Evolutionary conservation across 1,140 invertebrate species (phyloP).

Genomic region (Papilio xuthus): DNA sequence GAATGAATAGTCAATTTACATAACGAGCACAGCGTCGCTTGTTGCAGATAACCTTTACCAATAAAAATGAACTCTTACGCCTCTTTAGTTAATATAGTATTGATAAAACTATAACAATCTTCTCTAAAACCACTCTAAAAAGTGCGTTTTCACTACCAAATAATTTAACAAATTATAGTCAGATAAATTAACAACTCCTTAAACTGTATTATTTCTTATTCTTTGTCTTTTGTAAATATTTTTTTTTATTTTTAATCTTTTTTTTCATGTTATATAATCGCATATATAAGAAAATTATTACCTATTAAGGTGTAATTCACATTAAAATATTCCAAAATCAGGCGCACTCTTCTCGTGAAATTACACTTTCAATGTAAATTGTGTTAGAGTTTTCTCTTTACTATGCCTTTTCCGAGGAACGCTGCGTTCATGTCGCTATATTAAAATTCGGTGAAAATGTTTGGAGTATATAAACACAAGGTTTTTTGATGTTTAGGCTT

Average conservation of each 20-base stretch:
- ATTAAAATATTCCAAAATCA: conserved; percentile 34
- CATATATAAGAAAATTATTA: not conserved
- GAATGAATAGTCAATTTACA: conserved; percentile 26
- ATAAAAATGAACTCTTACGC: not conserved
- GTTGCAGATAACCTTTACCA: conserved; percentile 10
- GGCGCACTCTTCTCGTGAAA: conserved; percentile 24
- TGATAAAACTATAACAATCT: not conserved
- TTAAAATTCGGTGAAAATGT: conserved; percentile 9
- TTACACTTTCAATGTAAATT: conserved; percentile 29
- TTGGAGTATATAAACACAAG: not conserved
- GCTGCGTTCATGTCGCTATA: not conserved
- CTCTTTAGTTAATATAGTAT: not conserved
- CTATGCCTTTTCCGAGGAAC: not conserved
- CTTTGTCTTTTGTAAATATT: too few species aligned
- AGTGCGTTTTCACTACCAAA: too few species aligned
- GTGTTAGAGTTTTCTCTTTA: conserved; percentile 22
- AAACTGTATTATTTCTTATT: too few species aligned
- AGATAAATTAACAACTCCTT: too few species aligned
- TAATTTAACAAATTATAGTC: too few species aligned
- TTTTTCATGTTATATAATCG: not conserved
- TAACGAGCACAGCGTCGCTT: conserved; percentile 7
- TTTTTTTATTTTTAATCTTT: not conserved
- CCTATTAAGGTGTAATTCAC: not conserved
- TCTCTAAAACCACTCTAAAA: too few species aligned
- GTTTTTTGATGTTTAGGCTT: not conserved